Conservation (phyloP, 1,140 invertebrate genomes). For the Magallana gigas region DNA sequence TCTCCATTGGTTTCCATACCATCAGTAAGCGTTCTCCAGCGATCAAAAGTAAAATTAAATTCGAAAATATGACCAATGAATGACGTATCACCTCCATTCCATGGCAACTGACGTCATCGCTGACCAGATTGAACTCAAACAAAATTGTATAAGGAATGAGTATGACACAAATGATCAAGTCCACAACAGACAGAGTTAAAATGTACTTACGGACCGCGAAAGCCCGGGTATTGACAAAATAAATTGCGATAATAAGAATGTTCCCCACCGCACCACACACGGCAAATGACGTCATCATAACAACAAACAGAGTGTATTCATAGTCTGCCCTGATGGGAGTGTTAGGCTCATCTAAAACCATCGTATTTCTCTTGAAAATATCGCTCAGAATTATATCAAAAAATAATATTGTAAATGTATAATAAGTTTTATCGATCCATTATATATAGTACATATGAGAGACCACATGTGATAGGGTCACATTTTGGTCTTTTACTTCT, state of each 20-base stretch:
- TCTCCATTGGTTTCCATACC: background rate
- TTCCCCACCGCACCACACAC: background rate
- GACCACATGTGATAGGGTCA: too few species aligned
- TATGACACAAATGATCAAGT: background rate
- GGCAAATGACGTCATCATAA: background rate
- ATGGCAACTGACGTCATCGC: slow-evolving; percentile 29
- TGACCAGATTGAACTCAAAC: slow-evolving; percentile 46
- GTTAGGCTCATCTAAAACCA: too few species aligned
- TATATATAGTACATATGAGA: too few species aligned
- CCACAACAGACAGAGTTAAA: background rate
- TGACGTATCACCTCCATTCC: slow-evolving; percentile 43
- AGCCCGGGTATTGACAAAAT: background rate
- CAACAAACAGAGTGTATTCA: background rate
- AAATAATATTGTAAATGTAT: too few species aligned
- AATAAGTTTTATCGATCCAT: too few species aligned
- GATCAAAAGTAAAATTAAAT: slow-evolving; percentile 24
- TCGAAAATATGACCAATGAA: slow-evolving; percentile 30
- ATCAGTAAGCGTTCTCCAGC: background rate
- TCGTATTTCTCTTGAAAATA: too few species aligned
- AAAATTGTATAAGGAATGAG: slow-evolving; percentile 25
- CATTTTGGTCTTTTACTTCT: too few species aligned
- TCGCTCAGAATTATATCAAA: too few species aligned
- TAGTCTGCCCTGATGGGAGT: background rate
- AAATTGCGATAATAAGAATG: background rate
- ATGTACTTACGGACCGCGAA: background rate